Base-by-base conservation (phyloP, 1,140 invertebrate species). In the Propsilocerus akamusi region DNA sequence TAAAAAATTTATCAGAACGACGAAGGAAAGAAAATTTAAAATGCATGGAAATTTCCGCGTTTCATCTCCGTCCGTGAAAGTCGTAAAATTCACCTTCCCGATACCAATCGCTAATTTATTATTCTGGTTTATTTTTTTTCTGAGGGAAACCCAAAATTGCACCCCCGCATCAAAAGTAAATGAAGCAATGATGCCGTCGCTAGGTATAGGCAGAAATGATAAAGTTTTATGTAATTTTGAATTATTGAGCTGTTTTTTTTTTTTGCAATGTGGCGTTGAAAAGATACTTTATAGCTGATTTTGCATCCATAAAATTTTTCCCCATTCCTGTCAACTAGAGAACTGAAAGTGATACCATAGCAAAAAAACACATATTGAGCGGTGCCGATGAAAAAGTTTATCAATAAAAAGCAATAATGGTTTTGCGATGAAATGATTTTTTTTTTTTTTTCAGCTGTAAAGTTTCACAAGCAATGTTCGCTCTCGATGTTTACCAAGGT, bases 41-140 rank as follows among this genome's bases (percentile, higher is more conserved):
- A 41, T 41, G 34, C 34, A 41, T 41, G 34, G 34, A 41, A 41
- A 41, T 41, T 41, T 41, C 22, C 14, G 17, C 4, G 8, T 10
- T 6, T 20, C 14, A 11, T 7, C 20, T 2, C 14, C 32, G 14
- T 41, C 22, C 34, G 10, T 20, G 22, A 41, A 41, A 41, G 34
- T 17, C 34, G 22, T 41, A 41, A 41, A 41, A 41, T 41, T 41
- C 10, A 14, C 12, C 22, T 7, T 20, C 17, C 34, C 34, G 34
- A 41, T 41, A 41, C 34, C 34, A 41, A 41, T 41, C 34, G 34
- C 34, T 41, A 41, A 41, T 41, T 41, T 41, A 41, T 41, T 41
- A 41, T 41, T 41, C 34, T 41, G 34, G 14, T 41, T 41, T 41
- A 41, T 41, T 41, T 41, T n/a, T n/a, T n/a, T n/a, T n/a, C n/a